Evolutionary conservation across 2,113 vertebrate species (phyloP).

Genomic region (Fukomys damarensis): DNA sequence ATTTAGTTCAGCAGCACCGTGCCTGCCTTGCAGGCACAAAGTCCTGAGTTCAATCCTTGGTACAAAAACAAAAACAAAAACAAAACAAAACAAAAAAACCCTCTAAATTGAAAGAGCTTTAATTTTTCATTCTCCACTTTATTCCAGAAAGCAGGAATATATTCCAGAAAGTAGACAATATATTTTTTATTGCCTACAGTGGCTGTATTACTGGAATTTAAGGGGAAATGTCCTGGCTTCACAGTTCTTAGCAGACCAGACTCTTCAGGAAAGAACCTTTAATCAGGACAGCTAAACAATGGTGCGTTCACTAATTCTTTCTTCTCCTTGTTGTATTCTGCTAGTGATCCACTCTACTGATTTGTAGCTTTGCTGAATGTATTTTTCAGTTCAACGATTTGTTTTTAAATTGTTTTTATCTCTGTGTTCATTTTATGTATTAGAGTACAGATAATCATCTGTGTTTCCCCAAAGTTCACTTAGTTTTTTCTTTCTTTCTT

Average conservation of each 20-base stretch:
- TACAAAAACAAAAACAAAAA: no score
- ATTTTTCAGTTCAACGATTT: neutral
- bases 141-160: neutral
- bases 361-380: neutral
- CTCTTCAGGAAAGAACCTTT: neutral
- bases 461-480: neutral
- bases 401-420: neutral
- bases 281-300: neutral
- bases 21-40: no score
- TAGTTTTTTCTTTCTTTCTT: no score
- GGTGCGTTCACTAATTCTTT: neutral
- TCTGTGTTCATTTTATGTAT: neutral
- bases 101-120: neutral
- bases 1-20: no score
- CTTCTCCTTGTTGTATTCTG: neutral
- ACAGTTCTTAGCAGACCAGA: neutral
- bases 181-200: neutral
- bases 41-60: no score
- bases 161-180: neutral
- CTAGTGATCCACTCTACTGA: neutral
- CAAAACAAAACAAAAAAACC: no score
- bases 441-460: neutral
- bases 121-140: neutral
- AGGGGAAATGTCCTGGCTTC: neutral
- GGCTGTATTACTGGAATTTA: neutral